A percentile compares a stretch with the other conserved stretches of the same genome.
These are phyloP conservation scores for Stichopus chloronotus DNA, from an alignment of 35 echinoderm and acorn worm species.

Conservation along the genomic window DNA sequence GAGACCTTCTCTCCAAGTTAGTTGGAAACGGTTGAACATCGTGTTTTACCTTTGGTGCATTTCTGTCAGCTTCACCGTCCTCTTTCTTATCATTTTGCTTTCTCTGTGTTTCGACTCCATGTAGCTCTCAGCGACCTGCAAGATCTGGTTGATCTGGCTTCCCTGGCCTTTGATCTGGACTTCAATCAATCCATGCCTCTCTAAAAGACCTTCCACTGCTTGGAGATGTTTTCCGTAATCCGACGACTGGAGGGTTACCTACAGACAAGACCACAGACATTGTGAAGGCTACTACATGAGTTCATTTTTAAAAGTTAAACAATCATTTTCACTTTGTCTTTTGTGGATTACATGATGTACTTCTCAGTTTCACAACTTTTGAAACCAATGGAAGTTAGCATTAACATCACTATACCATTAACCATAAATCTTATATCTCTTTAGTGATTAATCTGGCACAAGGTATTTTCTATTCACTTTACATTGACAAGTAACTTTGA, in stretches of 20 bases:
- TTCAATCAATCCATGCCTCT: constrained; percentile 74
- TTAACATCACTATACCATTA: too few relatives aligned
- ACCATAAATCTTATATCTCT: too few relatives aligned
- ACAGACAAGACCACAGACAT: background rate
- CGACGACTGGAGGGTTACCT: constrained; percentile 81
- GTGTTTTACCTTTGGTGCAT: constrained; percentile 64
- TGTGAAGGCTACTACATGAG: background rate
- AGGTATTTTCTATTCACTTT: too few relatives aligned
- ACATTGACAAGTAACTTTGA: too few relatives aligned
- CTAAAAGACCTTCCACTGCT: constrained; percentile 89
- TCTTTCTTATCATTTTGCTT: constrained; percentile 70
- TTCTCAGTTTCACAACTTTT: too few relatives aligned
- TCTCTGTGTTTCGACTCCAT: constrained; percentile 68
- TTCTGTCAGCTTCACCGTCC: constrained; percentile 72
- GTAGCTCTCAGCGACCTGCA: constrained; percentile 73
- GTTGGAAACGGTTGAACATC: too few relatives aligned
- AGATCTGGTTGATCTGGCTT: constrained; percentile 73
- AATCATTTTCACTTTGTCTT: too few relatives aligned
- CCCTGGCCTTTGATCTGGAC: constrained; percentile 78
- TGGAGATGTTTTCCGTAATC: constrained; percentile 90
- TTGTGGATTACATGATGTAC: too few relatives aligned
- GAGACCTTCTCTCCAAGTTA: too few relatives aligned
- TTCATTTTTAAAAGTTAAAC: background rate
- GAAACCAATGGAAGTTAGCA: too few relatives aligned
- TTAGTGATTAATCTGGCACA: too few relatives aligned